Base-by-base conservation (phyloP, 2,797 vertebrate species). In the Euthynnus affinis region DNA sequence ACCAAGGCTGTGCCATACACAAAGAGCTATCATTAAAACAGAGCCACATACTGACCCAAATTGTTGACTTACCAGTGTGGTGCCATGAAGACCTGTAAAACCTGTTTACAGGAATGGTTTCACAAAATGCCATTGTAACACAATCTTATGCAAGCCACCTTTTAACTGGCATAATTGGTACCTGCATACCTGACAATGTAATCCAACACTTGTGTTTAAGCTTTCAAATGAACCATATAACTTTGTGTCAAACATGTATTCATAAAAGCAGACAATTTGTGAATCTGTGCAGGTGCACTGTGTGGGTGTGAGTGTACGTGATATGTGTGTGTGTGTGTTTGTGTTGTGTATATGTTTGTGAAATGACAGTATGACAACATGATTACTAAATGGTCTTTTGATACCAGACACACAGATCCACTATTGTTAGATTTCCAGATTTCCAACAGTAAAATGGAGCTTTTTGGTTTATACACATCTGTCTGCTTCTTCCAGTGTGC, bases 71-170 rank as follows among this genome's bases (percentile, higher is more conserved):
- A 34, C 14, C 4, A 32, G 17, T 49, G 25, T 49, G 27, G 14
- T 61, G 37, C 42, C 27, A 72, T 58, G 2, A 61, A 64, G 62
- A 83, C 80, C 34, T 42, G 82, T n/a, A 70, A 57, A 7, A 59
- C 80, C 22, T 46, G 71, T 68, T 56, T 18, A 22, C 8, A 27
- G 23, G 25, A 49, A 71, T 56, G 32, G n/a, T 32, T 62, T 71
- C 9, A 56, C 52, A 52, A 68, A 65, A 48, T 60, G 34, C 32
- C 76, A 60, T 22, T 29, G 66, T 67, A 59, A 12, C 63, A 71
- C 63, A 74, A 70, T 23, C 12, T 60, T 7, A 27, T 3, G 6
- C 3, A 9, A 42, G 25, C n/a, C 49, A 27, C 10, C 23, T 42
- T 44, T 59, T 20, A 67, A 73, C 1, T 49, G 40, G 12, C 42